Evolutionary conservation across 2,113 vertebrate species (phyloP), one percentile per base, ranked within the genome.

Genomic region (Zapus hudsonius): DNA sequence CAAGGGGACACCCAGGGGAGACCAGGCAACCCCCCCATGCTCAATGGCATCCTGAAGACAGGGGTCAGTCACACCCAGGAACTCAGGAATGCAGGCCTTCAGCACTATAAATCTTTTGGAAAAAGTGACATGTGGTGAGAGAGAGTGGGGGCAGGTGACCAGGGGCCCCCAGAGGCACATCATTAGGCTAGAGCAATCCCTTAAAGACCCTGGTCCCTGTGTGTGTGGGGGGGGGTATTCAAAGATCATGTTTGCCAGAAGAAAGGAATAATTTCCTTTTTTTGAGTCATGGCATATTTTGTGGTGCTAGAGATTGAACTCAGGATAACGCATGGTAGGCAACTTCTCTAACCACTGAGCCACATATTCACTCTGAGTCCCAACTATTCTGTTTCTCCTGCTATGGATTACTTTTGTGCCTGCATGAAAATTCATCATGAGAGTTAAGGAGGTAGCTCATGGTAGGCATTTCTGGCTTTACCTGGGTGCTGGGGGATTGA

Each of bases 91-190:
- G 17, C 2, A 2, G 42, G 67, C 76, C 12, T 69, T 52, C 47
- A 44, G 55, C 69, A 84, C 81, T 80, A 93, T 42, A 86, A 76
- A 94, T 81, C 80, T 79, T 82, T 87, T 57, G 33, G 82, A 66
- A 81, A 92, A 90, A 86, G 42, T 57, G 74, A 61, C 8, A 13
- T 25, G 2, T 42, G 20, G 22, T 52, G 19, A 52, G 40, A 91
- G 69, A 29, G 55, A 79, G 72, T 11, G 72, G 38, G 3, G 92
- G 52, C 33, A 90, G 79, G 93, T 90, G 57, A 38, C 19, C 3
- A 11, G 59, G 52, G 33, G 33, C 47, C 33, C 33, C 70, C 16
- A 17, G 7, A 13, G 10, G 38, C 22, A 27, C 36, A 66, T 42
- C 36, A 4, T 29, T 59, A 72, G n/a, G 42, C 52, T 75, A 47